Base-by-base conservation (phyloP, 2,113 vertebrate species). In the Cochlearius cochlearius region DNA sequence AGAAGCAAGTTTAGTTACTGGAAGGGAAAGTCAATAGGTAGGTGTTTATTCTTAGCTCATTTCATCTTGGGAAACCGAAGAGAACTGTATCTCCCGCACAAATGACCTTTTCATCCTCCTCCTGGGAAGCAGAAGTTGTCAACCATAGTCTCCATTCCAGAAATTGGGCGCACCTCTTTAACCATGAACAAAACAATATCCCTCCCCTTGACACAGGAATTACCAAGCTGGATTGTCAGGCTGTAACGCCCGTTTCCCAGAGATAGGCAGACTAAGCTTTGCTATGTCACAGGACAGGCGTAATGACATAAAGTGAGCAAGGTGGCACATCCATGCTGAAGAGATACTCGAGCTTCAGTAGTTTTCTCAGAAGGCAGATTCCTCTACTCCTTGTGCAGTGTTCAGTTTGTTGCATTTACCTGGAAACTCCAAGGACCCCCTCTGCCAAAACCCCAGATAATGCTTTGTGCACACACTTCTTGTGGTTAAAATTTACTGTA, bases 41-140 rank as follows among this genome's bases (percentile, higher is more conserved):
- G 22, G 30, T 93, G 66, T 88, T 91, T 93, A 93, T 93, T 85
- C 87, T 82, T 88, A 26, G 58, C 53, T 91, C 45, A 3, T 92
- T 95, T 78, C 15, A 9, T 76, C 39, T 66, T 45, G 58, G 30
- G 64, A 60, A 87, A 66, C 64, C 0, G 4, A 47, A 60, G 26
- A 47, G 60, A 81, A 58, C 39, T 47, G 49, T 22, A 21, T 91
- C 43, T 71, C 9, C 16, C 38, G 53, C 17, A 29, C 34, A 53
- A 32, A 78, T 64, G 90, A 95, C 93, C 94, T 95, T 94, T 93
- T 79, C 71, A 53, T 85, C 30, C 30, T 43, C 29, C 47, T 91
- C 12, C 69, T 82, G 87, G 50, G 88, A 91, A 88, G 76, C 43
- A 91, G 73, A 85, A 85, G 74, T 87, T 93, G 69, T 82, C 81